These are phyloP conservation scores for Selenia dentaria DNA, from an alignment of 2,888 invertebrate species.

Conservation along the genomic window DNA sequence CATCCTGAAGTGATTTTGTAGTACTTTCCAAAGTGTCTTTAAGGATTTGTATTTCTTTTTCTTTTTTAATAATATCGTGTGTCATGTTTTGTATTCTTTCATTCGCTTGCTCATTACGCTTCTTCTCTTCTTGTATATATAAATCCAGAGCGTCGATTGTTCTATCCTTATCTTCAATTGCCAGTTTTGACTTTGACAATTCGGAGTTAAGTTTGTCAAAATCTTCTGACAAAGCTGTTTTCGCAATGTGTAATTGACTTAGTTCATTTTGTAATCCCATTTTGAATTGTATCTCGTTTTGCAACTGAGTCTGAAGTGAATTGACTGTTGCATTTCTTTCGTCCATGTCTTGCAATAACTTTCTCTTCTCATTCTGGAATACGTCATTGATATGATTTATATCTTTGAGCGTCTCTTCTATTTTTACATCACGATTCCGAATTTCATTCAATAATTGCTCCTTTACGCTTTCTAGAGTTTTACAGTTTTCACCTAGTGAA, in stretches of 20 bases:
- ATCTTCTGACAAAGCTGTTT: constrained; percentile 38
- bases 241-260: constrained; percentile 38
- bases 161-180: constrained; percentile 45
- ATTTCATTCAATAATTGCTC: constrained; percentile 47
- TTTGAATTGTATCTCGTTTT: constrained; percentile 61
- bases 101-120: constrained; percentile 37
- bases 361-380: constrained; percentile 48
- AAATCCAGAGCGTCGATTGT: constrained; percentile 44
- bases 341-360: constrained; percentile 49
- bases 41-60: constrained; percentile 35
- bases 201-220: constrained; percentile 38
- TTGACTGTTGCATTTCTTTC: constrained; percentile 54
- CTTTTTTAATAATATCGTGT: constrained; percentile 38
- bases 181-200: constrained; percentile 33
- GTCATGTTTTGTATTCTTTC: constrained; percentile 35
- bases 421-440: constrained; percentile 42
- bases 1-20: constrained; percentile 36
- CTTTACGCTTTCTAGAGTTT: constrained; percentile 46
- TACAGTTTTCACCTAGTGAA: constrained; percentile 44
- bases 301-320: constrained; percentile 56
- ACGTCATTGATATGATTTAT: constrained; percentile 46
- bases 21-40: constrained; percentile 34
- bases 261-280: constrained; percentile 51
- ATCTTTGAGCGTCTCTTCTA: constrained; percentile 48
- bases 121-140: constrained; percentile 43